Evolutionary conservation across 1,140 invertebrate genomes (phyloP), one percentile per base, ranked within the genome.

Genomic region (Colletes latitarsis): DNA sequence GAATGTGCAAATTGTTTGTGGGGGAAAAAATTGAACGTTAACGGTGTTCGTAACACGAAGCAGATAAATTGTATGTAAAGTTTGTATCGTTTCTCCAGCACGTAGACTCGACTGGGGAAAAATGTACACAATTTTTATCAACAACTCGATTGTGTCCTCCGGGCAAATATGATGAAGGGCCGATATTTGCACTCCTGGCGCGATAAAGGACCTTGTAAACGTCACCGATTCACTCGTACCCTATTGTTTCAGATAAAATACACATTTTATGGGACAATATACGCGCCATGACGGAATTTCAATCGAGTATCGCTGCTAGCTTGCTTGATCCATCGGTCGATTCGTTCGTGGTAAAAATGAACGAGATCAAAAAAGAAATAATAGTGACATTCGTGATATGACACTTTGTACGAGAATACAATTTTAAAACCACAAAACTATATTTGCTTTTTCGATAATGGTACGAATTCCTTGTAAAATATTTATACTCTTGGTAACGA

Each of bases 181-280:
- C 17, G 67, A 53, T 75, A 70, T 84, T 86, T 86, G 71, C 74
- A 46, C 67, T 15, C 62, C 62, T 68, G 68, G 30, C n/a, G 52
- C 58, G 53, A 74, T 75, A 58, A 81, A 82, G 64, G 69, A 19
- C 9, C 60, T 30, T 55, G 55, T 82, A 82, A 84, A 75, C 70
- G 73, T 86, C 82, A 77, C 46, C 78, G 62, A 84, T 75, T 86
- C 84, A 52, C 82, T 76, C 63, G 78, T 67, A 43, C 49, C 17
- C 78, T 80, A 81, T 84, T 83, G 83, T 84, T 77, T 77, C 67
- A 43, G 46, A 43, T n/a, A 39, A n/a, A 3, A 30, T 55, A 67
- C 55, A 64, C 64, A n/a, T 80, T 83, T 84, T 72, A 84, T 9
- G 52, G 30, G n/a, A 57, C 55, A 73, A 73, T 79, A 72, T 82